phyloP scores from a whole-genome alignment of 2,113 vertebrate genomes.

The Lates calcarifer region DNA sequence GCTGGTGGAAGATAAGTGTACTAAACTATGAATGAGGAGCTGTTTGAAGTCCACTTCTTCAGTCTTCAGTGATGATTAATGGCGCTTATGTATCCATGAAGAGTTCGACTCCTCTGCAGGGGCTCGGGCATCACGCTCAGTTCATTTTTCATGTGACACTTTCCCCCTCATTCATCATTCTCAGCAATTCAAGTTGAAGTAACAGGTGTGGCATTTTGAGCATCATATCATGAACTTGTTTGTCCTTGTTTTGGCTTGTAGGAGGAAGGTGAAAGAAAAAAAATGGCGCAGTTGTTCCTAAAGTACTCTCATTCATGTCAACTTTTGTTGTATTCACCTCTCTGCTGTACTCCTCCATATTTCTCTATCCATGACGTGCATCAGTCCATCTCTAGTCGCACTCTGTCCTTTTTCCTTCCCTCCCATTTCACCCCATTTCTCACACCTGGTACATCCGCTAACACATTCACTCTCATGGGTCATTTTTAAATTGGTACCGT shows the following conservation, averaged over 20 bases:
- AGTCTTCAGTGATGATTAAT: slow-evolving; percentile 28
- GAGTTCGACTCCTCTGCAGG: slow-evolving; percentile 6
- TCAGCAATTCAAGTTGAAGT: background rate
- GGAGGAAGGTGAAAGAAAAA: background rate
- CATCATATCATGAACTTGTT: slow-evolving; percentile 8
- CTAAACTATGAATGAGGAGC: slow-evolving; percentile 17
- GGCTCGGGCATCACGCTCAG: slow-evolving; percentile 15
- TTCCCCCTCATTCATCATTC: slow-evolving; percentile 41
- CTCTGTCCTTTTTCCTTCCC: background rate
- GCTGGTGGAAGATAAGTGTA: background rate
- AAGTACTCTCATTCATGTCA: background rate
- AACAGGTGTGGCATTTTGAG: slow-evolving; percentile 19
- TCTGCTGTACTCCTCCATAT: background rate
- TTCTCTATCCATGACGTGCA: background rate
- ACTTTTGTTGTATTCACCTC: background rate
- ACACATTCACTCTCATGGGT: slow-evolving; percentile 18
- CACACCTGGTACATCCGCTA: slow-evolving; percentile 8
- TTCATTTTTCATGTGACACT: slow-evolving; percentile 35
- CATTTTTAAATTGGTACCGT: slow-evolving; percentile 32
- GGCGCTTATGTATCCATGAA: background rate
- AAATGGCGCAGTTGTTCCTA: background rate
- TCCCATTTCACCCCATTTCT: slow-evolving; percentile 2
- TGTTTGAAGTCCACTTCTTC: slow-evolving; percentile 15
- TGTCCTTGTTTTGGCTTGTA: slow-evolving; percentile 30
- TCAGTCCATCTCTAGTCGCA: slow-evolving; percentile 7